Base-by-base conservation (phyloP, 2,888 invertebrate species). In the Epirrita christyi region DNA sequence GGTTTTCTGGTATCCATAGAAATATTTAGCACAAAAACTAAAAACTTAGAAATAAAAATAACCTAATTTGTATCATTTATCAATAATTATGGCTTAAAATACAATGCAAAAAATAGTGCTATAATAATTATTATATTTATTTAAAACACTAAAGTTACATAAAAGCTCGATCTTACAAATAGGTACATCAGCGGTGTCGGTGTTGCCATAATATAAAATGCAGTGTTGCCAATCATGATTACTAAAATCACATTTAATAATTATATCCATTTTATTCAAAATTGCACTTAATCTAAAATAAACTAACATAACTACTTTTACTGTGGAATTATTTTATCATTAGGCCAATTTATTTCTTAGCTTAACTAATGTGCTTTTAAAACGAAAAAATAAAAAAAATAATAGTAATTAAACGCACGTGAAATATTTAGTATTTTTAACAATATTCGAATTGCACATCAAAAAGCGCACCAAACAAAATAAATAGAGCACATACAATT, bases 11-110 rank as follows among this genome's bases (percentile, higher is more conserved):
- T 1, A 2, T 36, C 5, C 34, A 28, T 43, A 57, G 51, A 47
- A 48, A 52, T 59, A 65, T 62, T 55, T 55, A 51, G 44, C 44
- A 48, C 48, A 42, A 49, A 32, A 68, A 71, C 70, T 68, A 69
- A 57, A 56, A 68, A 55, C 67, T 66, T 68, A 69, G 70, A 74
- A 71, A 65, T 50, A 38, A 64, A 68, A 71, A 71, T 71, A 74
- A 63, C 51, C 80, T 83, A 85, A 81, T 84, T 85, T 84, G 84
- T 85, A 81, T 78, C 78, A 64, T 73, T 73, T 59, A 70, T 61
- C 41, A 53, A 63, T 69, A 58, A 62, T 66, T 64, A 70, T 66
- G 61, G 61, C 66, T 63, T 63, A 70, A 61, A 67, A 67, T 64
- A 71, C 51, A 42, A 61, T 71, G 64, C 69, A 72, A 73, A 72